These are phyloP conservation scores for Chymomyza fuscimana DNA, from an alignment of 2,888 invertebrate species.

Conservation along the genomic window DNA sequence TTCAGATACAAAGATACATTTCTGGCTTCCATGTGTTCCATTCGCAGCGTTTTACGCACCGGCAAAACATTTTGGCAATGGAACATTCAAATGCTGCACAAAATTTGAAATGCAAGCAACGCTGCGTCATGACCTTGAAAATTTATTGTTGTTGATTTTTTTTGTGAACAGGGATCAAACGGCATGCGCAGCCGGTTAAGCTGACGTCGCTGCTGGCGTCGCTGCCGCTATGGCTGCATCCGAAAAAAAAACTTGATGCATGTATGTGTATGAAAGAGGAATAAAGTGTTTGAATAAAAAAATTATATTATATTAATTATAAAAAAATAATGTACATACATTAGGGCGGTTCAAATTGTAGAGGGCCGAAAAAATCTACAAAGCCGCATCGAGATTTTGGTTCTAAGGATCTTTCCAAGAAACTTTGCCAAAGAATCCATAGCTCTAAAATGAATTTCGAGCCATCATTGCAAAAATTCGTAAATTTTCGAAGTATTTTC, in stretches of 20 bases:
- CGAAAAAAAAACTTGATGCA: too few species aligned
- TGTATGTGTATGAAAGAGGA: neutral
- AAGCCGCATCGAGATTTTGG: too few species aligned
- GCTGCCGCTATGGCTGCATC: neutral
- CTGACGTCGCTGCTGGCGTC: neutral
- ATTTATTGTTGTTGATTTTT: neutral
- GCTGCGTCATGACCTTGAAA: neutral
- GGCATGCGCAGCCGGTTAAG: slow-evolving; percentile 6
- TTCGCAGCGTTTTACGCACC: neutral
- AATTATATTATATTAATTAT: too few species aligned
- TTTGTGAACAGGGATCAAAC: neutral
- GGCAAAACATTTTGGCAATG: neutral
- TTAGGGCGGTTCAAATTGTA: too few species aligned
- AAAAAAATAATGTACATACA: too few species aligned
- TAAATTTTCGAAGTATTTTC: too few species aligned
- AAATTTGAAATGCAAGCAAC: neutral
- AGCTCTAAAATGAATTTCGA: too few species aligned
- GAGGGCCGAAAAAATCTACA: too few species aligned
- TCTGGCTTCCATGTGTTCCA: neutral
- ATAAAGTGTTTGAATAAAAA: neutral
- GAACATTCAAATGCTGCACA: neutral
- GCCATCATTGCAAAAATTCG: too few species aligned
- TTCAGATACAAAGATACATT: too few species aligned
- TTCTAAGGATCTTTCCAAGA: too few species aligned
- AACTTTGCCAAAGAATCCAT: too few species aligned